Evolutionary conservation across 2,113 vertebrate genomes (phyloP), one percentile per base, ranked within the genome.

Genomic region (Odontesthes bonariensis): DNA sequence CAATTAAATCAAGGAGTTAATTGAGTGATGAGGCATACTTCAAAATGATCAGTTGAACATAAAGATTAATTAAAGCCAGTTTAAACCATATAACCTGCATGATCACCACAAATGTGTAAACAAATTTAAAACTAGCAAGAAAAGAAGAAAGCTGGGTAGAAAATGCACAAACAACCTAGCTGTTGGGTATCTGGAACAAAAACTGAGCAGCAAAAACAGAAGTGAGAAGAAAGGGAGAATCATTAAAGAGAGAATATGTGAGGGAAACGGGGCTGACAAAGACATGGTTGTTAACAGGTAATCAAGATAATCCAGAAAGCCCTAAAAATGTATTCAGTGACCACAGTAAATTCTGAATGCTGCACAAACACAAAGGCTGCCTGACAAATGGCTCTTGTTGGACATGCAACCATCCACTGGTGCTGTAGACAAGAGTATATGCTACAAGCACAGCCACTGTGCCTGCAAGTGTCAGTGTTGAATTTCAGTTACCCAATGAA

Each of bases 281-380:
- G 60, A 73, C 55, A 23, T 51, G 35, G 47, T 44, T 81, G 67
- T 81, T 33, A 59, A 61, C 32, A 79, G 54, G 68, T 56, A 70
- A 81, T 73, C 79, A 69, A 53, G 19, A 73, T 60, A 83, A 62
- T 40, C 58, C 68, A 79, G 68, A 49, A n/a, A 27, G 47, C 31
- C 79, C 77, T 72, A 19, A 63, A 77, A 77, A 68, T n/a, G n/a
- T n/a, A n/a, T n/a, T n/a, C 27, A 27, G 3, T 27, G 27, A 55
- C 23, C 70, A 63, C 58, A 59, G n/a, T 33, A 56, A 27, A 54
- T 27, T 32, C 16, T 47, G 12, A 61, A 55, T 44, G 19, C 23
- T 14, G 5, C 40, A 51, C 4, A n/a, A 20, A 76, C 31, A 68
- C 13, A 58, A 60, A 62, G 22, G 23, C 17, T 47, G 8, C 27